Conservation (phyloP, 2,888 invertebrate genomes). For the Idaea biselata region DNA sequence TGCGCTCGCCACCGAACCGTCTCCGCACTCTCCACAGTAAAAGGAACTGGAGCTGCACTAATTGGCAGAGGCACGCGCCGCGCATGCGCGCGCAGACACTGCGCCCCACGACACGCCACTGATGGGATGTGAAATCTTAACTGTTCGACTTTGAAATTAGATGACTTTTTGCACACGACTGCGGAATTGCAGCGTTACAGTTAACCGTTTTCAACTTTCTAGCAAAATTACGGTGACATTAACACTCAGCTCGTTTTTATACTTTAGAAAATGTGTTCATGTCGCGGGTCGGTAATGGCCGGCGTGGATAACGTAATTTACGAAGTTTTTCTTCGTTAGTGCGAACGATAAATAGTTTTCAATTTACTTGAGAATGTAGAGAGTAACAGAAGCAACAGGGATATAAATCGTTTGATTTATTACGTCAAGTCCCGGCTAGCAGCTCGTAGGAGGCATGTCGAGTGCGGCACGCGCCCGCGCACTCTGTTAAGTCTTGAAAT, state of each 20-base stretch:
- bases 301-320: slow-evolving; percentile 34
- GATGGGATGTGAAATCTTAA: slow-evolving; percentile 77
- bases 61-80: slow-evolving; percentile 77
- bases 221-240: slow-evolving; percentile 43
- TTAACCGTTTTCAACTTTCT: slow-evolving; percentile 58
- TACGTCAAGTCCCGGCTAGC: slow-evolving; percentile 25
- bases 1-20: slow-evolving; percentile 59
- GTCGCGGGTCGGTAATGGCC: slow-evolving; percentile 29
- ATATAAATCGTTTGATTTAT: slow-evolving; percentile 67
- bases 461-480: slow-evolving; percentile 37
- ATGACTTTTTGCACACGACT: slow-evolving; percentile 62
- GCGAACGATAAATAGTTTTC: slow-evolving; percentile 45
- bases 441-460: slow-evolving; percentile 34
- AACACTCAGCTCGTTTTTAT: slow-evolving; percentile 34
- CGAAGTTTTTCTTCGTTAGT: slow-evolving; percentile 54
- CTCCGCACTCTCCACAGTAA: slow-evolving; percentile 63
- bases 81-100: slow-evolving; percentile 50
- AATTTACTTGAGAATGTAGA: slow-evolving; percentile 30
- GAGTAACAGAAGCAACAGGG: slow-evolving; percentile 61
- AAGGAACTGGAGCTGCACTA: slow-evolving; percentile 79
- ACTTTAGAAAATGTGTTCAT: slow-evolving; percentile 30
- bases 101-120: slow-evolving; percentile 60
- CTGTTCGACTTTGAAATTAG: slow-evolving; percentile 64
- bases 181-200: slow-evolving; percentile 61
- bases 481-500: slow-evolving; percentile 52